These are phyloP conservation scores for Thecophora atra DNA, from an alignment of 2,888 invertebrate species.

Conservation along the genomic window DNA sequence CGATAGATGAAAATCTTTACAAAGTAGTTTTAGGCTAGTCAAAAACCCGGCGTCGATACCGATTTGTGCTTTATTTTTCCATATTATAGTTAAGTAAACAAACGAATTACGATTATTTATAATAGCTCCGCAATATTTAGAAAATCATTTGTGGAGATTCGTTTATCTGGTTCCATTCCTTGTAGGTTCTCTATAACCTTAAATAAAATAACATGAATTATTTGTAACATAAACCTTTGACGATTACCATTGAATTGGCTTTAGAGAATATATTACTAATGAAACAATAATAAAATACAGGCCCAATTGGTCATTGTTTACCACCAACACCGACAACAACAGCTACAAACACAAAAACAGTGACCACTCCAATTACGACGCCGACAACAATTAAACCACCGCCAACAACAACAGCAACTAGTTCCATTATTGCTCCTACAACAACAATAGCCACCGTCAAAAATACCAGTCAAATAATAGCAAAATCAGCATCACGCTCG, in stretches of 20 bases:
- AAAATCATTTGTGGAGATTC: too few species aligned
- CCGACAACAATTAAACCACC: constrained; percentile 41
- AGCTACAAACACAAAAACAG: constrained; percentile 30
- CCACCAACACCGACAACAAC: constrained; percentile 48
- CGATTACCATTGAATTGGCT: constrained; percentile 9
- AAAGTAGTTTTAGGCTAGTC: not conserved
- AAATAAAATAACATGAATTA: too few species aligned
- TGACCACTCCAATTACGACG: constrained; percentile 40
- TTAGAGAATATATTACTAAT: constrained; percentile 1
- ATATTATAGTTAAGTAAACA: too few species aligned
- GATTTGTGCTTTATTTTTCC: too few species aligned
- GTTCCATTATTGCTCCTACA: constrained; percentile 44
- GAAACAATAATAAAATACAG: constrained; percentile 48
- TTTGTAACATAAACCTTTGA: constrained; percentile 13
- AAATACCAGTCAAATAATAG: constrained; percentile 32
- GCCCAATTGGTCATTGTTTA: constrained; percentile 66
- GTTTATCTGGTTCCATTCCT: too few species aligned
- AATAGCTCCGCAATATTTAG: too few species aligned
- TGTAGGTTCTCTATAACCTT: too few species aligned
- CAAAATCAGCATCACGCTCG: constrained; percentile 54
- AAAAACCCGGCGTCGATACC: not conserved
- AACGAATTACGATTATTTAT: too few species aligned
- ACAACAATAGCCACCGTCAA: constrained; percentile 39
- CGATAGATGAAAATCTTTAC: not conserved
- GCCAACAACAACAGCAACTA: constrained; percentile 44